These are phyloP conservation scores for Crotalus helleri DNA, from an alignment of 2,113 vertebrate species.

Conservation along the genomic window DNA sequence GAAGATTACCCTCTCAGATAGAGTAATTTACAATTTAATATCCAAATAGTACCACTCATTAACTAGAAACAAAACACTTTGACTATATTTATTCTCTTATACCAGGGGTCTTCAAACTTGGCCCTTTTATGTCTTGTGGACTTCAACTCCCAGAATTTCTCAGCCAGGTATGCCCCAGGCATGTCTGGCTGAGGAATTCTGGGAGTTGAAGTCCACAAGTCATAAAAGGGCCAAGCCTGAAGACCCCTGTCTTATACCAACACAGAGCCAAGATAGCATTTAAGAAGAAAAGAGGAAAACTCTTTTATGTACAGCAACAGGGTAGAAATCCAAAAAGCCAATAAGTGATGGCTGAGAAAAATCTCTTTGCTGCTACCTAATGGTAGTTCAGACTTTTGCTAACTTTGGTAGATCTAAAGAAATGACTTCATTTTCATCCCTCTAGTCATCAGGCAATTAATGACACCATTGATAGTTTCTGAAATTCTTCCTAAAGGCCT, in stretches of 20 bases:
- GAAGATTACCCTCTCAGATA: background rate
- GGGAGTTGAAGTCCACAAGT: too few relatives aligned
- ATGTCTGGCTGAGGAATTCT: too few relatives aligned
- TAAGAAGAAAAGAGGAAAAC: background rate
- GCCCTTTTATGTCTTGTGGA: too few relatives aligned
- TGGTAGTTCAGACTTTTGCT: background rate
- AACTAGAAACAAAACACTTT: background rate
- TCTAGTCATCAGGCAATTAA: background rate
- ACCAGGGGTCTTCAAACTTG: too few relatives aligned
- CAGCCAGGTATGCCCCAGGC: too few relatives aligned
- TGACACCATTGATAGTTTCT: background rate
- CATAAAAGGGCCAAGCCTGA: too few relatives aligned
- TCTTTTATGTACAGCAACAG: background rate
- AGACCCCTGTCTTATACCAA: background rate
- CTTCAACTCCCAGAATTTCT: too few relatives aligned
- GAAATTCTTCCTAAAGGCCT: background rate
- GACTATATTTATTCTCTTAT: background rate
- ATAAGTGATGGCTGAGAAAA: background rate
- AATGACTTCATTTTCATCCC: background rate
- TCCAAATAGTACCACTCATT: background rate
- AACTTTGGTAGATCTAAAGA: background rate
- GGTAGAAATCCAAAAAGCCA: background rate
- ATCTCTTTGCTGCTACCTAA: background rate
- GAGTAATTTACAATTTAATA: background rate
- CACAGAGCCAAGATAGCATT: background rate